Percentiles rank a stretch among this genome's conserved stretches.
Conservation (phyloP, 30 jellyfish, hydroid and myxozoan species). For the Aurelia sp. region DNA sequence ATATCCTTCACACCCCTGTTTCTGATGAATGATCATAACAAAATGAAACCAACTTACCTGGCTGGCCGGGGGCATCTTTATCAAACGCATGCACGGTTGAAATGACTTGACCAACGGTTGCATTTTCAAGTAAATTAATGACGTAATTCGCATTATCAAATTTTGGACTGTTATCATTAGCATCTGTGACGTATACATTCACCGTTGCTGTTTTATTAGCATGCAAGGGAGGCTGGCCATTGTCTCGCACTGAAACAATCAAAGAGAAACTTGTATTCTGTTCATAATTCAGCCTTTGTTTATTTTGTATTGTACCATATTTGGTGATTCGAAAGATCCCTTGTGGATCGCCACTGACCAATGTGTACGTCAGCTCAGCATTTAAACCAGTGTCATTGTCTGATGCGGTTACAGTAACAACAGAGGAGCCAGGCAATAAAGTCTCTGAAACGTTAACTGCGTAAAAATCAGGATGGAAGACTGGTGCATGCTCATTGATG, state of each 20-base stretch:
- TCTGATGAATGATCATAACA: too few species aligned
- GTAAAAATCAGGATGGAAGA: constrained; percentile 59
- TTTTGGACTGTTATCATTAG: constrained; percentile 84
- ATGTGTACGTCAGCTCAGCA: constrained; percentile 65
- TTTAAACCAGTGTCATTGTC: constrained; percentile 87
- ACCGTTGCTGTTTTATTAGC: constrained; percentile 75
- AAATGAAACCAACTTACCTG: constrained; percentile 39
- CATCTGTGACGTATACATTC: constrained; percentile 65
- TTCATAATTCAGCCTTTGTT: constrained; percentile 64
- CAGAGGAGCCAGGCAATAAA: constrained; percentile 71
- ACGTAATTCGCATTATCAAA: constrained; percentile 61
- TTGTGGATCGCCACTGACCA: constrained; percentile 74
- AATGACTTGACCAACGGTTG: constrained; percentile 51
- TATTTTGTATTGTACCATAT: constrained; percentile 74
- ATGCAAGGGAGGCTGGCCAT: constrained; percentile 78
- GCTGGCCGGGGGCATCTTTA: constrained; percentile 74
- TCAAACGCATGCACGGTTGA: constrained; percentile 60
- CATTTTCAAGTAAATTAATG: constrained; percentile 66
- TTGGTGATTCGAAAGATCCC: constrained; percentile 70
- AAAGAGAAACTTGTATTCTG: constrained; percentile 48
- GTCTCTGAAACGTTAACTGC: constrained; percentile 75
- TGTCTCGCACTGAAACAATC: constrained; percentile 72
- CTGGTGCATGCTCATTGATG: constrained; percentile 87
- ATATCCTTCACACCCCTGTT: too few species aligned
- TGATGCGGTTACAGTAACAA: constrained; percentile 65